Percentiles rank a stretch among this genome's conserved stretches.
Evolutionary conservation across 2,888 invertebrate species (phyloP).

Genomic region (Ichneumon xanthorius): DNA sequence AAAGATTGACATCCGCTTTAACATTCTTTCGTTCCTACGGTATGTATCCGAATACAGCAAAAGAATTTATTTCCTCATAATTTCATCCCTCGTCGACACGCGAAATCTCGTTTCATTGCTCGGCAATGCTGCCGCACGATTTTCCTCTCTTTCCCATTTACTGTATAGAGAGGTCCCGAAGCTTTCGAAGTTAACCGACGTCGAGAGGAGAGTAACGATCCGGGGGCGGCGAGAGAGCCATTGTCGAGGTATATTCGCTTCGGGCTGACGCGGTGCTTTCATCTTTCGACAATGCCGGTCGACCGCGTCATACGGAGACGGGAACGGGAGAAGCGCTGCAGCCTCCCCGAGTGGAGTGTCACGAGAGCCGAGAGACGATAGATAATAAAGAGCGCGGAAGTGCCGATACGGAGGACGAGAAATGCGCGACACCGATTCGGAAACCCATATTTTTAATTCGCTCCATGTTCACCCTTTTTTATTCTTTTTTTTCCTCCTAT

Average conservation of each 20-base stretch:
- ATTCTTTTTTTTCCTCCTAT: background rate
- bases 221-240: background rate
- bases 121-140: background rate
- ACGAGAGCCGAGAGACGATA: constrained; percentile 36
- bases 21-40: background rate
- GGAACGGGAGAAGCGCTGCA: constrained; percentile 27
- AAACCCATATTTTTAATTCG: constrained; percentile 24
- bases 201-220: constrained; percentile 57
- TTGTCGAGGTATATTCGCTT: constrained; percentile 33
- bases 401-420: constrained; percentile 1
- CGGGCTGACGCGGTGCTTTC: constrained; percentile 40
- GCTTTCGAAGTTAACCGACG: constrained; percentile 8
- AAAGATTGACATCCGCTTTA: background rate
- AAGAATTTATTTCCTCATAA: background rate
- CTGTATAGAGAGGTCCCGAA: background rate
- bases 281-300: constrained; percentile 57
- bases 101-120: background rate
- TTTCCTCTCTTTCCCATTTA: background rate
- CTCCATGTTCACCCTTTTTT: constrained; percentile 1
- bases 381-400: constrained; percentile 26
- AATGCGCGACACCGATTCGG: constrained; percentile 44
- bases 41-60: background rate
- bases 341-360: constrained; percentile 13
- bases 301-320: constrained; percentile 9
- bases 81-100: background rate